Base-by-base conservation (phyloP, 2,113 vertebrate species). In the Oncorhynchus clarkii region DNA sequence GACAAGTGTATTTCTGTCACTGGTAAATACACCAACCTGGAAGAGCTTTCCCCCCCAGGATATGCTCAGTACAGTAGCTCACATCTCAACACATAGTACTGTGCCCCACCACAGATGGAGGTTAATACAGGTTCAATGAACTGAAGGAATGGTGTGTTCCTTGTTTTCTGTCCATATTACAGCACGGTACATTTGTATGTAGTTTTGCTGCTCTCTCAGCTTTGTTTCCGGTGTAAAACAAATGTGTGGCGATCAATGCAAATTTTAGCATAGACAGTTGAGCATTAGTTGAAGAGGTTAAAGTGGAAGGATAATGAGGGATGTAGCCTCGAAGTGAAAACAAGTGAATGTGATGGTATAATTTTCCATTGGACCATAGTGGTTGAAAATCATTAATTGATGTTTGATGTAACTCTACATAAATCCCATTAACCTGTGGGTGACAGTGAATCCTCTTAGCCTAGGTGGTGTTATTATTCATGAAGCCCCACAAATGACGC, bases 81-180 rank as follows among this genome's bases (percentile, higher is more conserved):
- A 82, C 86, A 89, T 90, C 85, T 88, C 88, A 86, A 85, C 88
- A 87, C 88, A 89, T 87, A 79, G 86, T 84, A 75, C 88, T 78
- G 80, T 86, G 86, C 82, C 87, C 88, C 87, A 85, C 91, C 88
- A 88, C 87, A 89, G 88, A 88, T 54, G 70, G 72, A 89, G 74
- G 82, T 85, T 48, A 83, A 82, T 75, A 81, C 85, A 85, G 88
- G 84, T 85, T 88, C 83, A 80, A 81, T 70, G 12, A 83, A 80
- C 80, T 81, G 82, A 88, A 79, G 88, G 88, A 88, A 86, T 86
- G 64, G 82, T 67, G n/a, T 27, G 82, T 88, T 82, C 80, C 74
- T 85, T 82, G 83, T 88, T 87, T 87, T 79, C 80, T 86, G 87
- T 91, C 83, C 88, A 79, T 86, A 80, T 82, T 54, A 78, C 75